These are phyloP conservation scores for Helicoverpa assulta DNA, from an alignment of 2,888 invertebrate genomes.

Conservation along the genomic window DNA sequence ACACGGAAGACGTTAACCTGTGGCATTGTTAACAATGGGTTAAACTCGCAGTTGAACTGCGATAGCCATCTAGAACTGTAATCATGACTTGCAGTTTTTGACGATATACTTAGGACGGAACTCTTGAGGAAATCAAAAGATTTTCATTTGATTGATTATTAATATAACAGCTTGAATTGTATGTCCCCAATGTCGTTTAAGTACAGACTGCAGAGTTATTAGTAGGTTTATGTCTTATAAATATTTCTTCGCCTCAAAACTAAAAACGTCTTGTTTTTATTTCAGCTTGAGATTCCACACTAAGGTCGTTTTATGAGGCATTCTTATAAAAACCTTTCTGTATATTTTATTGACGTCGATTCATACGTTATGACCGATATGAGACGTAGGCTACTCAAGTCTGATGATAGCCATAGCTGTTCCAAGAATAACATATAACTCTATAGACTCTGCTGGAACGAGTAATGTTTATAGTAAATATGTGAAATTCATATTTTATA, in stretches of 20 bases:
- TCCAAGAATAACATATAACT: slow-evolving; percentile 67
- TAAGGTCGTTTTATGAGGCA: slow-evolving; percentile 33
- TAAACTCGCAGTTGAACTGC: slow-evolving; percentile 42
- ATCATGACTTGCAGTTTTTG: slow-evolving; percentile 17
- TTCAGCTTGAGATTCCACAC: slow-evolving; percentile 27
- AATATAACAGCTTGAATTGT: slow-evolving; percentile 1
- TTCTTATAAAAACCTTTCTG: slow-evolving; percentile 49
- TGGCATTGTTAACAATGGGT: slow-evolving; percentile 44
- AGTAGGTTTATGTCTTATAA: slow-evolving; percentile 24
- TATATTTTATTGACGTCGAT: slow-evolving; percentile 62
- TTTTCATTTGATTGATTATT: slow-evolving; percentile 7
- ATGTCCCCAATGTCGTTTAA: background rate
- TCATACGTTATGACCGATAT: slow-evolving; percentile 59
- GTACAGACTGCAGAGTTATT: slow-evolving; percentile 1
- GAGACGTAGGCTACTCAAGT: slow-evolving; percentile 59
- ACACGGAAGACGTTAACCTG: slow-evolving; percentile 46
- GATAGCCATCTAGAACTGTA: slow-evolving; percentile 26
- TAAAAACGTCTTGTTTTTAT: slow-evolving; percentile 25
- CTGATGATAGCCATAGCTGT: slow-evolving; percentile 58
- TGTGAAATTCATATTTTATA: slow-evolving; percentile 57
- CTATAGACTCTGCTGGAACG: slow-evolving; percentile 56
- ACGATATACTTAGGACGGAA: slow-evolving; percentile 1
- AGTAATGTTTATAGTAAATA: slow-evolving; percentile 59
- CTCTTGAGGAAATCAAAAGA: slow-evolving; percentile 15
- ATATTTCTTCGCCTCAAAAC: slow-evolving; percentile 21